Base-by-base conservation (phyloP, 2,888 invertebrate genomes). In the Euproctis similis region DNA sequence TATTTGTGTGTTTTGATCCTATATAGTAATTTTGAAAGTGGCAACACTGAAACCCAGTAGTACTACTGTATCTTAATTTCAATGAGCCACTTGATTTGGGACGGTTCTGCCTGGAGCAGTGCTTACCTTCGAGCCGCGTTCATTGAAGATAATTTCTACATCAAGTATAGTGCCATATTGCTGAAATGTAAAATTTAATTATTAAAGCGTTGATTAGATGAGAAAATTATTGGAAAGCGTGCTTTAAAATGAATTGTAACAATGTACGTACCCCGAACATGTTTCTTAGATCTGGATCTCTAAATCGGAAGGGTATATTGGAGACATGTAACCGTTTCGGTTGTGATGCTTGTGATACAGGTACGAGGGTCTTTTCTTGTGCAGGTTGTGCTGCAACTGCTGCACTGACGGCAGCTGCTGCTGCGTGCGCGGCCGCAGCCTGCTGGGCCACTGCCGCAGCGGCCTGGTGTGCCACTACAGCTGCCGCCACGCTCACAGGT, bases 121-220 rank as follows among this genome's bases (percentile, higher is more conserved):
- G 78, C 95, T 92, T 93, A 98, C 98, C 96, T 99, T 99, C 62
- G 98, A 98, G 84, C 98, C 99, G 59, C 98, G 90, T 87, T 99
- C 98, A 87, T 99, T 99, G 90, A 98, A 99, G 84, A 98, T 98
- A 70, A 98, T 99, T 91, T 99, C 98, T 85, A 98, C 98, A 87
- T 98, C 98, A 82, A 98, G 90, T 78, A 99, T 98, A 68, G 94
- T 92, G 76, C 98, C 98, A 87, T 95, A 98, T 93, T 97, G 97
- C 96, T 97, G 90, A 71, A 92, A 90, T 76, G 70, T 63, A 85
- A 85, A 80, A 77, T 51, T 53, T 39, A 41, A 22, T 47, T 39
- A 54, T 69, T 69, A 66, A 61, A 65, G 55, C 14, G 12, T 22
- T 31, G 30, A 16, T 18, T 8, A 11, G 3, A 17, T 13, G 13